phyloP scores from a whole-genome alignment of 2,113 vertebrate genomes.

The Takifugu flavidus region DNA sequence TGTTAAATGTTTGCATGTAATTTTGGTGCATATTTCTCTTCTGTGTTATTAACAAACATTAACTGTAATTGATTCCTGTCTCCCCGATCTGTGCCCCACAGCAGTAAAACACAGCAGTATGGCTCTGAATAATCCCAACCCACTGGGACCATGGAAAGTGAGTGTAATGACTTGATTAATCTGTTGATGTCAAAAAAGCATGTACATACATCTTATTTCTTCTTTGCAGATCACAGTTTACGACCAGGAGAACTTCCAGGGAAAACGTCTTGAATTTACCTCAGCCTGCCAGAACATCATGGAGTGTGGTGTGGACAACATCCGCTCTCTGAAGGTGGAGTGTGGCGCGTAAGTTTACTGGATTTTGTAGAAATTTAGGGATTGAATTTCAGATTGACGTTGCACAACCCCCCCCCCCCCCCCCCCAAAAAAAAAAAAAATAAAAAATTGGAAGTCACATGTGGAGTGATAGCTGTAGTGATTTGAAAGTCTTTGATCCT shows the following conservation, averaged over 20 bases:
- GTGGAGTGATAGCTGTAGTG: too few species aligned
- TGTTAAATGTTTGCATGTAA: too few species aligned
- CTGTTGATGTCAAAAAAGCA: background rate
- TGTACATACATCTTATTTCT: constrained; percentile 43
- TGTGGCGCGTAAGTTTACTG: constrained; percentile 84
- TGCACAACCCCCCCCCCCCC: too few species aligned
- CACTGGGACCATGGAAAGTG: constrained; percentile 92
- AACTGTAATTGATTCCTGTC: background rate
- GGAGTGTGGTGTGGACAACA: constrained; percentile 85
- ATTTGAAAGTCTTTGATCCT: too few species aligned
- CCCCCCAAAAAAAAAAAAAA: too few species aligned
- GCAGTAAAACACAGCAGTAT: constrained; percentile 71
- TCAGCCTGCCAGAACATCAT: constrained; percentile 88
- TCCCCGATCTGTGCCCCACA: constrained; percentile 29
- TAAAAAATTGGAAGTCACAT: too few species aligned
- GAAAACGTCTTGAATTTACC: constrained; percentile 90
- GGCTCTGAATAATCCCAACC: constrained; percentile 88
- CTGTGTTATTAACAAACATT: background rate
- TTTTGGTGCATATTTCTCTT: too few species aligned
- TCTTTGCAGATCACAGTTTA: constrained; percentile 87
- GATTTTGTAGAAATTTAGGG: background rate
- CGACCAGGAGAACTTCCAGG: constrained; percentile 95
- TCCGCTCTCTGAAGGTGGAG: constrained; percentile 93
- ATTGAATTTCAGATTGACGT: background rate
- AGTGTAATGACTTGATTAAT: constrained; percentile 6